Evolutionary conservation across 2,113 vertebrate genomes (phyloP), one percentile per base, ranked within the genome.

Genomic region (Mellivora capensis): DNA sequence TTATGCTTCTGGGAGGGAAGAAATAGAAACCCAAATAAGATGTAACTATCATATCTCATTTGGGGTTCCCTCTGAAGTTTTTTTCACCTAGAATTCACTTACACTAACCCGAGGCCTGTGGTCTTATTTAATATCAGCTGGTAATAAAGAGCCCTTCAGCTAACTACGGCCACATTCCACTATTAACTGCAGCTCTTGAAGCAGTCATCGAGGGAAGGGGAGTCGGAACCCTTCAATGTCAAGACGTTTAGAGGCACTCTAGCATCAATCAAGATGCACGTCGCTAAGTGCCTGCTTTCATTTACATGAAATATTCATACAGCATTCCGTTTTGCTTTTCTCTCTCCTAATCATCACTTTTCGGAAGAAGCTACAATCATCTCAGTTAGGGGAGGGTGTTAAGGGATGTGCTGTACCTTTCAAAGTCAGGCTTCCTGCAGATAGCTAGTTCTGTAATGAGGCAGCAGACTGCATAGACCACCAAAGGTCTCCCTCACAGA

Each of bases 291-390:
- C 99, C 98, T 99, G 99, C 99, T 99, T 99, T 99, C 99, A 99
- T 99, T 99, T 99, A 99, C 99, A 99, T 99, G 99, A 99, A 99
- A 99, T 99, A 99, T 99, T 99, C 99, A 99, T 99, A 99, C 99
- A 98, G 99, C 99, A 99, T 99, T 99, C 99, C 99, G 99, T 99
- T 99, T 99, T 99, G 99, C 99, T 99, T 99, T 99, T 99, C 99
- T 99, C 99, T 99, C 99, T 99, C 99, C 99, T 99, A 99, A 99
- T 99, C 99, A 99, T 99, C 99, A 99, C 99, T 99, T 99, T 99
- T 99, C 99, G 98, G 99, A 99, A 99, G 99, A 99, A 99, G 99
- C 99, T 99, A 99, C 99, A 99, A 99, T 99, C 99, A 99, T 99
- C 99, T 99, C 99, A 98, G 99, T 98, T 98, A 99, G 99, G 98